Percentiles rank a stretch among this genome's conserved stretches.
Conservation (phyloP, 2,888 invertebrate genomes). For the Agonopterix heracliana region DNA sequence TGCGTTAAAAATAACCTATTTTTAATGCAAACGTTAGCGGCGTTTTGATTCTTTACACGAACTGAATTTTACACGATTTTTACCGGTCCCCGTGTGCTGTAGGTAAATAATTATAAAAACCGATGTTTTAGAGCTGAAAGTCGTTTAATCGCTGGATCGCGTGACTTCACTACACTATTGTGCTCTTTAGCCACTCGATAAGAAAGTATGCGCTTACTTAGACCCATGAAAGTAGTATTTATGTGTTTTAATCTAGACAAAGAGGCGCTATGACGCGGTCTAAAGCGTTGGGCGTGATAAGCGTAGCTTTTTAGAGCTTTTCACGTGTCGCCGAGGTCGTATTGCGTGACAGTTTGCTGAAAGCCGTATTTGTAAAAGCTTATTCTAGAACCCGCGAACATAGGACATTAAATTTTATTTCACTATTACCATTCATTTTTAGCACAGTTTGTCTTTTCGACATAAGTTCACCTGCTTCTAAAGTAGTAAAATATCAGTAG, state of each 20-base stretch:
- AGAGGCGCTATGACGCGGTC: slow-evolving; percentile 42
- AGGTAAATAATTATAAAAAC: slow-evolving; percentile 53
- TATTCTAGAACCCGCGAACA: no score
- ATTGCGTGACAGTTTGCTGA: no score
- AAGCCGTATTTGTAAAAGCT: no score
- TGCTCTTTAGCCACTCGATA: slow-evolving; percentile 44
- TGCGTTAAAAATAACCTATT: no score
- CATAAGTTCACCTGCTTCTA: no score
- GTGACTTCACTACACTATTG: slow-evolving; percentile 44
- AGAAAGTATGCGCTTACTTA: slow-evolving; percentile 35
- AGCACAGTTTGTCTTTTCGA: no score
- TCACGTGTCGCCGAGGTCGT: slow-evolving; percentile 4
- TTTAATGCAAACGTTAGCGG: no score
- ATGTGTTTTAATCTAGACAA: slow-evolving; percentile 56
- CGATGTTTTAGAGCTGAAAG: slow-evolving; percentile 45
- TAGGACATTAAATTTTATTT: no score
- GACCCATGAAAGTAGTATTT: slow-evolving; percentile 47
- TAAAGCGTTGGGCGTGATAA: slow-evolving; percentile 31
- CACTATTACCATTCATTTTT: no score
- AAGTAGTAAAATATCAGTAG: no score
- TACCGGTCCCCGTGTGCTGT: slow-evolving; percentile 1
- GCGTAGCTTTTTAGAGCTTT: slow-evolving; percentile 11
- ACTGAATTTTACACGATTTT: slow-evolving; percentile 5
- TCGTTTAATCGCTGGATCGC: slow-evolving; percentile 59
- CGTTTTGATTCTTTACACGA: neutral